Conservation (phyloP, 2,888 invertebrate species). For the Alentia gelatinosa region DNA sequence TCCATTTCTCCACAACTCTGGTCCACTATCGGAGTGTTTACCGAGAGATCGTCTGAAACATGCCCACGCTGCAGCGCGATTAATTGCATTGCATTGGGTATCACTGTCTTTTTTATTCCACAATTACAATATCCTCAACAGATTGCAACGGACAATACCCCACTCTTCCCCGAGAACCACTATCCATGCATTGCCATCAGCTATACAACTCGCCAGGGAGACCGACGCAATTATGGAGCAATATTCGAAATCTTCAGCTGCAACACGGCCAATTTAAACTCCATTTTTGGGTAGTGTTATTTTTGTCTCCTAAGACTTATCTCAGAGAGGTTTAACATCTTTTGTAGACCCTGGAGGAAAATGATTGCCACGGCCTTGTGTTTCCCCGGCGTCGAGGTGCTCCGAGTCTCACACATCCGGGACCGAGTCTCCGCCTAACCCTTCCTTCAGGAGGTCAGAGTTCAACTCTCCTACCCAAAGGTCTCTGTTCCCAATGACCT, state of each 20-base stretch:
- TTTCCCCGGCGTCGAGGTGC: neutral
- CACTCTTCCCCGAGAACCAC: too few relatives aligned
- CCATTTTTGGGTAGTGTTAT: neutral
- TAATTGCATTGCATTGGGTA: neutral
- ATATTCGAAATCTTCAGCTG: neutral
- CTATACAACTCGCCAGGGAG: neutral
- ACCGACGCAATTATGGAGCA: slow-evolving; percentile 1
- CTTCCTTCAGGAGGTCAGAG: neutral
- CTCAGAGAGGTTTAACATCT: neutral
- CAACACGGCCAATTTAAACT: neutral
- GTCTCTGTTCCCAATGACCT: neutral
- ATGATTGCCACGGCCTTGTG: neutral
- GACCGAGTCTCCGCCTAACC: neutral
- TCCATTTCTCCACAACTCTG: neutral
- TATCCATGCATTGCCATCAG: too few relatives aligned
- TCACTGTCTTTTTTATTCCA: neutral
- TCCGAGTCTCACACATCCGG: neutral
- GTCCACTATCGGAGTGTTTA: neutral
- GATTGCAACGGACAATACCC: neutral
- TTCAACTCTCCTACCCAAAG: neutral
- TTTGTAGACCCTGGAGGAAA: neutral
- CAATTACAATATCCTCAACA: neutral
- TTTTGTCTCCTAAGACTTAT: neutral
- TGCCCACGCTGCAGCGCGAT: neutral
- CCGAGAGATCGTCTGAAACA: neutral